Base-by-base conservation (phyloP, 2,888 invertebrate genomes). In the Amitus sp. region DNA sequence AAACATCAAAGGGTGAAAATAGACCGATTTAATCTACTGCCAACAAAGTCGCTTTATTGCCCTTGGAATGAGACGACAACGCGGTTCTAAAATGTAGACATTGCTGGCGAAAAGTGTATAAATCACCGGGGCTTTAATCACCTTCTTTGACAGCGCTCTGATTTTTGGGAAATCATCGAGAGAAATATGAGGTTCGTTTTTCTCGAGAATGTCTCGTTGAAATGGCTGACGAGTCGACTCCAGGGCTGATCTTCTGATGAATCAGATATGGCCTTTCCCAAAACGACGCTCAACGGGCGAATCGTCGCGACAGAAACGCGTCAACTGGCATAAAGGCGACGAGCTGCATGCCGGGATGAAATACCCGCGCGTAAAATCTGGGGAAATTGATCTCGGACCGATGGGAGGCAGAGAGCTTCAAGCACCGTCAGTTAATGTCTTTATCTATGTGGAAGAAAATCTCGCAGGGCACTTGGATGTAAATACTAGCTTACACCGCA, bases 391-490 rank as follows among this genome's bases (percentile, higher is more conserved):
- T 57, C 62, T 62, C 54, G 42, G 57, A 49, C 49, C 46, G 56
- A 56, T 62, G 62, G 49, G 52, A 62, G 47, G 49, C 52, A 52
- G 47, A 56, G 56, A 49, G 56, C 49, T 56, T 62, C 56, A 62
- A 62, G 56, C 62, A 46, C 52, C 34, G 61, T 61, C 55, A 46
- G 62, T 62, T 56, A 62, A 62, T 57, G 62, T 62, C 62, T 62
- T 62, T 62, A 62, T 62, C 62, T 62, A 57, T 62, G 57, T 56
- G 53, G 56, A 57, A 52, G 62, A 57, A 55, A 62, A 62, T 62
- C 56, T 62, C 62, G 53, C 45, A 49, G 56, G 49, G 53, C 49
- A 62, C 56, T 62, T 48, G 30, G 53, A 62, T 62, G 62, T 62
- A 57, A 62, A 62, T 62, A 62, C 57, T 49, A 62, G 52, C 53